Evolutionary conservation across 2,113 vertebrate genomes (phyloP).

Genomic region (Eubucco bourcierii): DNA sequence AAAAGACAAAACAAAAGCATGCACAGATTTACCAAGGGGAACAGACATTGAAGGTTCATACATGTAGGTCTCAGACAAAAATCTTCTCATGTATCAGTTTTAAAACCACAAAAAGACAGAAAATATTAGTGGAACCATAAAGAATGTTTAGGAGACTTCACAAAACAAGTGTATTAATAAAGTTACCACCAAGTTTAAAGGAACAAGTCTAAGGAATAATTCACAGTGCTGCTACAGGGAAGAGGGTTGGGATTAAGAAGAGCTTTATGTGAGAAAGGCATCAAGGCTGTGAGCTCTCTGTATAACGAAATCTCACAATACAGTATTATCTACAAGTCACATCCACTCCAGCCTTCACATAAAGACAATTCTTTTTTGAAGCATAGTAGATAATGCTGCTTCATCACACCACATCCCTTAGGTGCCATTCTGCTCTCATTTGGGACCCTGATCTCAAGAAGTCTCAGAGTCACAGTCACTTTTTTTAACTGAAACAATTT

Average conservation of each 20-base stretch:
- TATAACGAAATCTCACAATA: background rate
- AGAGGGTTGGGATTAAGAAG: background rate
- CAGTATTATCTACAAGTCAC: background rate
- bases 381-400: fast-evolving
- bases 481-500: background rate
- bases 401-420: background rate
- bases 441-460: background rate
- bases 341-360: background rate
- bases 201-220: background rate
- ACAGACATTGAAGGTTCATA: background rate
- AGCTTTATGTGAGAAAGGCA: background rate
- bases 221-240: background rate
- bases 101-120: background rate
- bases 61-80: background rate
- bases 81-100: background rate
- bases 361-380: background rate
- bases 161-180: background rate
- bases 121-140: background rate
- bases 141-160: background rate
- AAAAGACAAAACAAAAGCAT: conserved; percentile 3
- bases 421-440: background rate
- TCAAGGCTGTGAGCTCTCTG: background rate
- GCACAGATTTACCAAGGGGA: conserved; percentile 5
- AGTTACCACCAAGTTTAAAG: background rate
- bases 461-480: background rate